These are phyloP conservation scores for Sitta europaea DNA, from an alignment of 2,113 vertebrate genomes.

Conservation along the genomic window DNA sequence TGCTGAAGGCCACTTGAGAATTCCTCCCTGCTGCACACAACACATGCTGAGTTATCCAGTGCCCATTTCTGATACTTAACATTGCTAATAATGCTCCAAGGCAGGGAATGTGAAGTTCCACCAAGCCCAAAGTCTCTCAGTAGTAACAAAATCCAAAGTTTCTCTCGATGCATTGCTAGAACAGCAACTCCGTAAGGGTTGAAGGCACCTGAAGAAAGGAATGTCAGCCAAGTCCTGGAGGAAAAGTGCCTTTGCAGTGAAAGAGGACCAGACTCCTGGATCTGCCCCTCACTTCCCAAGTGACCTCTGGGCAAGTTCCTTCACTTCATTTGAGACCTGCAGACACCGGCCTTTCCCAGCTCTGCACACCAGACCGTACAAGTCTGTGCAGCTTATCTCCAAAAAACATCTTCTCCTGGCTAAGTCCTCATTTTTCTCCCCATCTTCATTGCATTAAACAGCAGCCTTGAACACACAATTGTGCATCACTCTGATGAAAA, in stretches of 20 bases:
- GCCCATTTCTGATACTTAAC: neutral
- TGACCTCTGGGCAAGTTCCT: neutral
- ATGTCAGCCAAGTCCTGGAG: neutral
- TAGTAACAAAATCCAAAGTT: rapidly evolving
- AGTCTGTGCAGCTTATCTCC: neutral
- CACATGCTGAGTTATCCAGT: neutral
- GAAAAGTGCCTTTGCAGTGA: neutral
- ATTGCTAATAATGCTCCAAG: neutral
- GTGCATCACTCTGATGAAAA: neutral
- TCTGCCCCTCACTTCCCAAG: neutral
- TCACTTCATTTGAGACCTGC: neutral
- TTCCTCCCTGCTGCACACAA: neutral
- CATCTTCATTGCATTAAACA: neutral
- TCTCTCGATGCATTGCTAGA: neutral
- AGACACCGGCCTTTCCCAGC: neutral
- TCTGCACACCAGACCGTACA: neutral
- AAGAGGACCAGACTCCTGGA: neutral
- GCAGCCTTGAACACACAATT: neutral
- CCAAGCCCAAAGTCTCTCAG: neutral
- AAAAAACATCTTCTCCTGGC: neutral
- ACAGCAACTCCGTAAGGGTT: rapidly evolving
- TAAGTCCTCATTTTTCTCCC: neutral
- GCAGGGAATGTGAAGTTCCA: neutral
- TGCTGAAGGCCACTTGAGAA: neutral
- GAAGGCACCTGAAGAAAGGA: neutral